Base-by-base conservation (phyloP, 1,140 invertebrate genomes). In the Atta cephalotes region DNA sequence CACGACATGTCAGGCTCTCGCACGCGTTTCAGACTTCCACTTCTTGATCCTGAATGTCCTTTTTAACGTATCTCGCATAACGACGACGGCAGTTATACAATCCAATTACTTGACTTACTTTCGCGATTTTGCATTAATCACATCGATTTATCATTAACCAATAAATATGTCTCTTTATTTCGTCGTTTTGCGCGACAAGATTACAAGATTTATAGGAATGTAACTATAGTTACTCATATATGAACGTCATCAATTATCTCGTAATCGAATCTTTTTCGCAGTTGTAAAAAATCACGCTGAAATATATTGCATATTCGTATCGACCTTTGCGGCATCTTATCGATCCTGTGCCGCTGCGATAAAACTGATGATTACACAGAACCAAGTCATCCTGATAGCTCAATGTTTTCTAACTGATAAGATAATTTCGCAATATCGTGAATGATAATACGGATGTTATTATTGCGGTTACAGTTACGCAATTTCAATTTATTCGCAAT, bases 61-160 rank as follows among this genome's bases (percentile, higher is more conserved):
- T 77, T 70, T 58, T 62, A 86, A 88, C 86, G 88, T 87, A 85
- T 78, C 91, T 85, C 70, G 82, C 77, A 89, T 92, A 93, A 92
- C 85, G 88, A 93, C 53, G 3, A 16, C 91, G 91, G 78, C 80
- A 80, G 88, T 94, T 94, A 93, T 90, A 92, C 89, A 94, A 94
- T 89, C 91, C 91, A 92, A 94, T 92, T 92, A 91, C 88, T 88
- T 81, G 58, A 63, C 88, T 92, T 91, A 63, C 88, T 92, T 91
- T 92, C 77, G 92, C 90, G 90, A 93, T 93, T 92, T 93, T 89
- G 89, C 92, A 91, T 92, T 92, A 93, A 94, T 93, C 92, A 71
- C 60, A 12, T 51, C 49, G 21, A 53, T 78, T 65, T 31, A 78
- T 77, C 45, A 53, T 76, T 31, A 21, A 25, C 10, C 9, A 12